phyloP scores from a whole-genome alignment of 2,888 invertebrate species.

The Thecophora atra region DNA sequence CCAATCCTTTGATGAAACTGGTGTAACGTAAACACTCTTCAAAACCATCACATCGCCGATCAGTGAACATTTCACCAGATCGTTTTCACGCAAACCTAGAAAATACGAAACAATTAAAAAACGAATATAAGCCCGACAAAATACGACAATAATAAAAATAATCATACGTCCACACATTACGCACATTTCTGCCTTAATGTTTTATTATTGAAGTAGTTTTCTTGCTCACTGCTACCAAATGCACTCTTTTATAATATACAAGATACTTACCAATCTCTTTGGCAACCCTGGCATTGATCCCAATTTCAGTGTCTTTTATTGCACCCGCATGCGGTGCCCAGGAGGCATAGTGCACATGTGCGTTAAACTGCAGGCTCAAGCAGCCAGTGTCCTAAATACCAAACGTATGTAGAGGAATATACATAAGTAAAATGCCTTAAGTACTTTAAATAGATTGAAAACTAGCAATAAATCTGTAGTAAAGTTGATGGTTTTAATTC shows the following conservation, averaged over 20 bases:
- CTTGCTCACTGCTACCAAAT: background rate
- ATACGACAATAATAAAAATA: background rate
- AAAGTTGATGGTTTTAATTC: background rate
- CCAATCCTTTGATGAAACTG: slow-evolving; percentile 79
- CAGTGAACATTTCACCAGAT: slow-evolving; percentile 63
- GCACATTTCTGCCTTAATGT: background rate
- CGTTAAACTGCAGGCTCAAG: slow-evolving; percentile 59
- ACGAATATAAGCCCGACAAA: background rate
- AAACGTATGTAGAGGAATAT: background rate
- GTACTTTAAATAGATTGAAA: too few species aligned
- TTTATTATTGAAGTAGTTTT: background rate
- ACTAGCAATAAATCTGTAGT: too few species aligned
- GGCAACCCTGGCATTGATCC: slow-evolving; percentile 66
- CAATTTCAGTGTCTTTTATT: slow-evolving; percentile 65
- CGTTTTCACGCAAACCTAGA: slow-evolving; percentile 63
- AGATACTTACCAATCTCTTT: slow-evolving; percentile 62
- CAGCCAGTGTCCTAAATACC: slow-evolving; percentile 63
- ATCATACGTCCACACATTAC: background rate
- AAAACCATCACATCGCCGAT: slow-evolving; percentile 62
- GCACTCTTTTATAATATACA: background rate
- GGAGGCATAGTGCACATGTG: slow-evolving; percentile 61
- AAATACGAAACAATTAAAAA: background rate
- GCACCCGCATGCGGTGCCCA: slow-evolving; percentile 63
- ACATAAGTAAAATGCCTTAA: too few species aligned
- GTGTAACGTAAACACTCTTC: slow-evolving; percentile 65